Base-by-base conservation (phyloP, 2,113 vertebrate genomes). In the Thomomys bottae region DNA sequence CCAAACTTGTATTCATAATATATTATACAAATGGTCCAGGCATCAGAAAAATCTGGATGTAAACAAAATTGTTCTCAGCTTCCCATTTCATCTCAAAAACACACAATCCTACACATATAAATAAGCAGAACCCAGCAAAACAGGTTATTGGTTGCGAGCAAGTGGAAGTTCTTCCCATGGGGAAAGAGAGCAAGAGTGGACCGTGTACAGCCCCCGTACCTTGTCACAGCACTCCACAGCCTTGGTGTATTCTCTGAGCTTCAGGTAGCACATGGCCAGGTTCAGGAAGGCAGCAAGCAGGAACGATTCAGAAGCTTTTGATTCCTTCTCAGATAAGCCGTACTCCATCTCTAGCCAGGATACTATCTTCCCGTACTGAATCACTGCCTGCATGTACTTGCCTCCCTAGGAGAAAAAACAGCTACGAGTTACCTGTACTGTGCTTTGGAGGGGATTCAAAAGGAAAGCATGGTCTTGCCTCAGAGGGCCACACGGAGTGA, bases 301-400 rank as follows among this genome's bases (percentile, higher is more conserved):
- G 54, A 98, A 98, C 0, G 98, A 98, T 24, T 98, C 97, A 0
- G 99, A 98, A 61, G 95, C 97, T 96, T 98, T 98, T 0, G 98
- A 98, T 71, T 99, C 98, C 82, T 98, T 98, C 6, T 97, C 97
- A 0, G 98, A 98, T 12, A 96, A 91, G 17, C 98, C 98, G 2
- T 98, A 99, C 96, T 99, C 99, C 98, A 99, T 98, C 92, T 99
- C 99, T 66, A 99, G 96, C 99, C 99, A 99, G 91, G 97, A 98
- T 57, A 99, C 97, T 0, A 99, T 99, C 95, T 98, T 98, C 95
- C 99, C 98, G 3, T 99, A 99, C 96, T 99, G 99, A 93, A 99
- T 98, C 90, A 99, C 97, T 0, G 99, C 99, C 97, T 99, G 98
- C 93, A 97, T 73, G 96, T 98, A 99, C 64, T 98, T 98, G 78